A percentile compares a stretch with the other conserved stretches of the same genome.
phyloP scores from a whole-genome alignment of 2,888 invertebrate genomes.

The Scaptomyza caliginosa region DNA sequence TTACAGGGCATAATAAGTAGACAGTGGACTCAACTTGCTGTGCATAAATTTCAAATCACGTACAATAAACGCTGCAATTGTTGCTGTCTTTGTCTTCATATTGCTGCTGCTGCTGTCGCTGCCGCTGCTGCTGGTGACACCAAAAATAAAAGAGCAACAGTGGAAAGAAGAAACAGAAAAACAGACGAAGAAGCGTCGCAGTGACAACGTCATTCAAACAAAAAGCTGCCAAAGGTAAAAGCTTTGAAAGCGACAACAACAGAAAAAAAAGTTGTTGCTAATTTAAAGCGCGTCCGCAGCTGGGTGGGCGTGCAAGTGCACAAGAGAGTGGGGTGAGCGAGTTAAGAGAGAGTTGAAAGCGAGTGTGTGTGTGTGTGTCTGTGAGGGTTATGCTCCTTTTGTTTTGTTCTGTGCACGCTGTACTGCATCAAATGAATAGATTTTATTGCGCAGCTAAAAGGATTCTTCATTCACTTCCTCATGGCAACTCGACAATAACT shows the following conservation, averaged over 20 bases:
- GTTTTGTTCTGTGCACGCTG: slow-evolving; percentile 49
- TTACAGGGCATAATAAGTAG: slow-evolving; percentile 22
- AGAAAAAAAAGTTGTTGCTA: slow-evolving; percentile 61
- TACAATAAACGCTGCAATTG: slow-evolving; percentile 63
- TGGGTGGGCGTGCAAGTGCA: slow-evolving; percentile 29
- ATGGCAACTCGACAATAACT: slow-evolving; percentile 54
- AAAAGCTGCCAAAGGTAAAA: slow-evolving; percentile 48
- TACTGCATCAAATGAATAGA: slow-evolving; percentile 73
- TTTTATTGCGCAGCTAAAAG: slow-evolving; percentile 76
- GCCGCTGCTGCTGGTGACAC: slow-evolving; percentile 52
- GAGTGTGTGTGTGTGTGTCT: slow-evolving; percentile 9
- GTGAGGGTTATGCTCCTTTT: slow-evolving; percentile 20
- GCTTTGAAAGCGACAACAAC: slow-evolving; percentile 17
- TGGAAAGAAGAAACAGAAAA: slow-evolving; percentile 21
- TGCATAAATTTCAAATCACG: slow-evolving; percentile 80
- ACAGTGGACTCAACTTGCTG: slow-evolving; percentile 48
- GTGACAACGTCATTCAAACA: slow-evolving; percentile 58
- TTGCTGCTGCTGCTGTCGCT: slow-evolving; percentile 26
- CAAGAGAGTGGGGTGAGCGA: background rate
- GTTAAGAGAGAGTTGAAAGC: slow-evolving; percentile 7
- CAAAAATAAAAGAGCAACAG: slow-evolving; percentile 42
- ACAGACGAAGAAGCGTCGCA: slow-evolving; percentile 22
- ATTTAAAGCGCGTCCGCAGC: slow-evolving; percentile 60
- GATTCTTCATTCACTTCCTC: slow-evolving; percentile 66
- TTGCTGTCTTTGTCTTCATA: slow-evolving; percentile 31